Evolutionary conservation across 2,113 vertebrate species (phyloP), one percentile per base, ranked within the genome.

Genomic region (Macrotis lagotis): DNA sequence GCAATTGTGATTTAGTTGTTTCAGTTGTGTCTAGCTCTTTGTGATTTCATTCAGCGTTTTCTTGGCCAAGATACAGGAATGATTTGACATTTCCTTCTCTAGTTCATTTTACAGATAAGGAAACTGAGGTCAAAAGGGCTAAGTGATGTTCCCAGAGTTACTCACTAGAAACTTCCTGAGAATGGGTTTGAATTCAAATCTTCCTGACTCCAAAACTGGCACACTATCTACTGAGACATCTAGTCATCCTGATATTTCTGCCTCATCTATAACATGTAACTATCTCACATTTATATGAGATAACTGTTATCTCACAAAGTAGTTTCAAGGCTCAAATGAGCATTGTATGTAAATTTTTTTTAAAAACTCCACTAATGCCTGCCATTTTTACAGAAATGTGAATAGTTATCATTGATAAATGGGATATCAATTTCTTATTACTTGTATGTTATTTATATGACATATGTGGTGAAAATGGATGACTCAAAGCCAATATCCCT

Each of bases 381-480:
- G 37, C 19, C 66, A 83, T 83, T 44, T 16, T 83, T 83, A 22
- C 24, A 83, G 66, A 44, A 83, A 83, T 44, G n/a, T 44, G n/a
- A 44, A 44, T 7, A 44, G 66, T 83, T 83, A 44, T 83, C 22
- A 83, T 22, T 44, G 66, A 44, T 83, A 83, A 83, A n/a, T 44
- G 66, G n/a, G 19, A 83, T 83, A 8, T 44, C 66, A 44, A 8
- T 89, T 95, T 90, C 88, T 48, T 10, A 0, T 25, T 88, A 92
- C 91, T 90, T 50, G 8, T 31, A 37, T 28, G 49, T 24, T 31
- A 74, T 95, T 96, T 96, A 48, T 95, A 93, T 97, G 96, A 97
- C 90, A 96, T 96, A 92, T 66, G 89, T 10, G 3, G 19, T 51
- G 91, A 91, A 51, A 92, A 48, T 24, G 66, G 48, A 92, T 96